These are phyloP conservation scores for Avahi laniger DNA, from an alignment of 2,797 vertebrate genomes.

Conservation along the genomic window DNA sequence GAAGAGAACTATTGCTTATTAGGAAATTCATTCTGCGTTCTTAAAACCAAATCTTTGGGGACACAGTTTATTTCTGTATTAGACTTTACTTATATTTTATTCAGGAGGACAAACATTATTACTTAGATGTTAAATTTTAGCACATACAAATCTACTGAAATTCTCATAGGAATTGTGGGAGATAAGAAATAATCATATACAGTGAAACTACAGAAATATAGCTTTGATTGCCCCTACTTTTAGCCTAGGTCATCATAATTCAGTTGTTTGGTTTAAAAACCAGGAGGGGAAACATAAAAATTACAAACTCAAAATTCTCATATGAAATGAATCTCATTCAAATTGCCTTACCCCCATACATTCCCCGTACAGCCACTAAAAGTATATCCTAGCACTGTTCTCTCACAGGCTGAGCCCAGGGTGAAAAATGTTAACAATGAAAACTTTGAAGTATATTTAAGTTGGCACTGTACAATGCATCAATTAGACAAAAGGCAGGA, in stretches of 20 bases:
- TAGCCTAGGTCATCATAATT: not conserved
- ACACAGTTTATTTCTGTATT: not conserved
- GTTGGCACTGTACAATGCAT: fast-evolving
- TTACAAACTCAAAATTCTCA: not conserved
- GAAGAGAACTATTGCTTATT: not conserved
- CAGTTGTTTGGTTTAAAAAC: not conserved
- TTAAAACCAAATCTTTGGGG: not conserved
- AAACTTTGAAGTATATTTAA: not conserved
- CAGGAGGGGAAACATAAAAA: not conserved
- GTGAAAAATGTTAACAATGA: not conserved
- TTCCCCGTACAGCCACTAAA: not conserved
- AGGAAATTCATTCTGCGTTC: not conserved
- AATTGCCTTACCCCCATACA: not conserved
- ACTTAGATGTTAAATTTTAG: conserved; percentile 8
- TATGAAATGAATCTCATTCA: not conserved
- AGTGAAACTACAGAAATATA: not conserved
- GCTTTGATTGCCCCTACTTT: not conserved
- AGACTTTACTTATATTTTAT: not conserved
- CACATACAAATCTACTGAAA: not conserved
- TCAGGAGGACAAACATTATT: not conserved
- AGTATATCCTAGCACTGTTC: not conserved
- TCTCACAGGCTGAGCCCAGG: not conserved
- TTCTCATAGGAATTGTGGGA: not conserved
- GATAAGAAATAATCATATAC: not conserved
- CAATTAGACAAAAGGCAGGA: not conserved